Percentiles rank a stretch among this genome's conserved stretches.
Conservation (phyloP, 2,113 vertebrate species). For the Coreoperca whiteheadi region DNA sequence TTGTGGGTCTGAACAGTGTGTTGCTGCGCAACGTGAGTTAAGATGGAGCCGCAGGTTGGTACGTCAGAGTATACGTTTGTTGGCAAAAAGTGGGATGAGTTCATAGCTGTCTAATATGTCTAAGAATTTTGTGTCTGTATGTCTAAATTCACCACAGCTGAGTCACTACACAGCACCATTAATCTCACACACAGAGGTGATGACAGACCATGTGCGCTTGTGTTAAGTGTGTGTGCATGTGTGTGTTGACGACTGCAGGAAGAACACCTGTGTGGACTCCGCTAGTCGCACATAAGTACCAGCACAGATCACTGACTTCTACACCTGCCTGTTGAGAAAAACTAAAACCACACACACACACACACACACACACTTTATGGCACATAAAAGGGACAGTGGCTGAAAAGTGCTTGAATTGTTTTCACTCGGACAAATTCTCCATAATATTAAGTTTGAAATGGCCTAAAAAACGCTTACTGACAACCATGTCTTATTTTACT, state of each 20-base stretch:
- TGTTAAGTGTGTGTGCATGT: slow-evolving; percentile 44
- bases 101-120: slow-evolving; percentile 65
- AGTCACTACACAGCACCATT: slow-evolving; percentile 67
- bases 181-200: slow-evolving; percentile 63
- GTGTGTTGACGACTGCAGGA: slow-evolving; percentile 66
- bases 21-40: neutral
- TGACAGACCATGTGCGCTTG: slow-evolving; percentile 50
- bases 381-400: neutral
- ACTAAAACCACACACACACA: slow-evolving; percentile 25
- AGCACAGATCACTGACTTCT: slow-evolving; percentile 70
- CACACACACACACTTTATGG: slow-evolving; percentile 26
- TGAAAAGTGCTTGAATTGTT: neutral
- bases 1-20: neutral
- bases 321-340: slow-evolving; percentile 65
- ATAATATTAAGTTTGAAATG: neutral
- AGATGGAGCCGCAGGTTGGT: neutral
- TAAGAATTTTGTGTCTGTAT: slow-evolving; percentile 63
- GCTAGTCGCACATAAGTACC: slow-evolving; percentile 27
- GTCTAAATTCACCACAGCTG: slow-evolving; percentile 71
- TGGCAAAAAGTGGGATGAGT: slow-evolving; percentile 51
- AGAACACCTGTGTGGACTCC: slow-evolving; percentile 72
- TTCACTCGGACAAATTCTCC: neutral
- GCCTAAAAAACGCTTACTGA: neutral
- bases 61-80: slow-evolving; percentile 41
- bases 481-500: neutral